Base-by-base conservation (phyloP, 2,888 invertebrate genomes). In the Pristionchus exspectatus region DNA sequence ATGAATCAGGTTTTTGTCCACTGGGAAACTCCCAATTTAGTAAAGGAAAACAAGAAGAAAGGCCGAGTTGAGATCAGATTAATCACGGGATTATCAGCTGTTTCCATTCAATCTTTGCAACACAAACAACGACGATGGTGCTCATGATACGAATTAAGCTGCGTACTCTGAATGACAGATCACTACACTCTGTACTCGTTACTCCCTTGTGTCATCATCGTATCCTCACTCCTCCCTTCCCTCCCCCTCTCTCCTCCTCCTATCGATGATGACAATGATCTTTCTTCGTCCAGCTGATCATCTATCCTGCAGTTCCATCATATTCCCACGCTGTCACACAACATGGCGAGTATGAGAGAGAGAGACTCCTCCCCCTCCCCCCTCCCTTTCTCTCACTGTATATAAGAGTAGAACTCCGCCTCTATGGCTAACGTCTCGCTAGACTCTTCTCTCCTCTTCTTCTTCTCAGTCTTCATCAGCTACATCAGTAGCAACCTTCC, bases 381-480 rank as follows among this genome's bases (percentile, higher is more conserved):
- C 83, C 30, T 30, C 33, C 84, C 50, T 59, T n/a, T 59, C 84
- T 33, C 30, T 59, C 84, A 85, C 59, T 85, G 84, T 85, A 38
- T 85, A 85, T 85, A 85, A 59, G 59, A 85, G 84, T 4, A n/a
- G 33, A 38, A 33, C 84, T 59, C 84, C 84, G 56, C 84, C 84
- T 59, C 59, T 33, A 14, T 59, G 59, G 59, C 56, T 85, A 56
- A 59, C 84, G 21, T 59, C 38, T 38, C 56, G 7, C 33, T 85
- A 10, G 21, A 50, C 54, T 83, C 83, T 83, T 44, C 81, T 38
- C 77, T 50, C 50, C 56, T 27, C 7, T 27, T 9, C 50, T 16
- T 30, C 44, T 9, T 50, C 44, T 10, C 44, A 50, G 44, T 59
- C 59, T 59, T 59, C 84, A 27, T 83, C 38, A 63, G 81, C 81